Conservation (phyloP, 92 coral and sea anemone species). For the Phymanthus crucifer region DNA sequence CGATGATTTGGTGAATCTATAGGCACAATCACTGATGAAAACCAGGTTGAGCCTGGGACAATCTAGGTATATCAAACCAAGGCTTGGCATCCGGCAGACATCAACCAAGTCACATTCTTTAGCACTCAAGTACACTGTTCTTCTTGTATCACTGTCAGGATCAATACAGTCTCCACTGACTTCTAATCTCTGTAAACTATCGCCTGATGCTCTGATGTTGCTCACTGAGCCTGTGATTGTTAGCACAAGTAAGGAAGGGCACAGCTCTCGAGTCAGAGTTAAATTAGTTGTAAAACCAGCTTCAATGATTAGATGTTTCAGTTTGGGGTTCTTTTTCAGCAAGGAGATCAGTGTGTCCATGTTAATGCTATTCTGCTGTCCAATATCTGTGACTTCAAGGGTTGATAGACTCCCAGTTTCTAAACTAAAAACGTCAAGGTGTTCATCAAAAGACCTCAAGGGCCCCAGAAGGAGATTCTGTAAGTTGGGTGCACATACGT, state of each 20-base stretch:
- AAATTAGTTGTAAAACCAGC: conserved; percentile 7
- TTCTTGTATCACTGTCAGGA: conserved; percentile 17
- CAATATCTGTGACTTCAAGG: conserved; percentile 49
- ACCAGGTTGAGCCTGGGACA: conserved; percentile 25
- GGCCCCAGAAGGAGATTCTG: conserved; percentile 55
- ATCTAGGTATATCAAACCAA: conserved; percentile 21
- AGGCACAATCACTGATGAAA: conserved; percentile 36
- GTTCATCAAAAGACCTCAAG: conserved; percentile 25
- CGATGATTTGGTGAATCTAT: neutral
- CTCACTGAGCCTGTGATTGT: conserved; percentile 38
- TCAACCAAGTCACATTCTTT: conserved; percentile 31
- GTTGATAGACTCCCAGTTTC: conserved; percentile 36
- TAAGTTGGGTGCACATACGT: conserved; percentile 41
- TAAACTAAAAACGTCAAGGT: conserved; percentile 35
- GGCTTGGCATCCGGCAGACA: conserved; percentile 42
- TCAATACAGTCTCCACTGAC: conserved; percentile 50
- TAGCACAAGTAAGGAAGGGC: conserved; percentile 38
- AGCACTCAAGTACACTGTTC: conserved; percentile 19
- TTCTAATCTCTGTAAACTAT: conserved; percentile 37
- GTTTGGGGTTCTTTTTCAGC: conserved; percentile 25
- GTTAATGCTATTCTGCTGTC: conserved; percentile 25
- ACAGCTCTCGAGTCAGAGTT: conserved; percentile 26
- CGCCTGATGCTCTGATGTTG: conserved; percentile 21
- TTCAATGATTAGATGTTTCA: conserved; percentile 23
- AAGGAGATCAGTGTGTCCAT: conserved; percentile 24